Conservation (phyloP, 2,113 vertebrate species). For the Spea multiplicata region DNA sequence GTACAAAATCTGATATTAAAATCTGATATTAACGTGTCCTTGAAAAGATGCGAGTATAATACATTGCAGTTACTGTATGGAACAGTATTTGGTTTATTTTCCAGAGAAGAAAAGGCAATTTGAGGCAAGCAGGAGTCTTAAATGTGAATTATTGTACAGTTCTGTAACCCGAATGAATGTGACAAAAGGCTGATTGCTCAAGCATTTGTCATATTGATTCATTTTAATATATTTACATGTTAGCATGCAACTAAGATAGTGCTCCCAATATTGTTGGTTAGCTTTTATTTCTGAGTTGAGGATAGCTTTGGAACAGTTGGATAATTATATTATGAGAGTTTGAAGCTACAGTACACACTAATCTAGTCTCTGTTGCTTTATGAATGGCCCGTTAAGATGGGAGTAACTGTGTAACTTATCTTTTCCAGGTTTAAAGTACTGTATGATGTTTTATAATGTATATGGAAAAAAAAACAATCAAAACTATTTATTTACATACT, state of each 20-base stretch:
- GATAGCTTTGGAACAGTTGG: conserved; percentile 14
- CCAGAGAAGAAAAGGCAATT: background rate
- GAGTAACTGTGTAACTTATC: conserved; percentile 37
- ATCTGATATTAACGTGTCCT: no score
- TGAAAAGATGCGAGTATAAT: background rate
- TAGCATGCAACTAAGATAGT: conserved; percentile 14
- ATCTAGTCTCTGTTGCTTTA: conserved; percentile 29
- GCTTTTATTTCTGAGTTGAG: conserved; percentile 26
- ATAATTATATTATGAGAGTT: conserved; percentile 35
- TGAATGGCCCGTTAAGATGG: conserved; percentile 36
- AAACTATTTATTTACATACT: conserved; percentile 48
- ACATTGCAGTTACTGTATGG: no score
- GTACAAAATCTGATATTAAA: no score
- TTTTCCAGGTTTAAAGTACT: conserved; percentile 36
- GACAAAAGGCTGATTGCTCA: conserved; percentile 3
- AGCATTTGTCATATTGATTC: conserved; percentile 20
- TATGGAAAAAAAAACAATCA: conserved; percentile 30
- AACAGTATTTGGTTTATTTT: no score
- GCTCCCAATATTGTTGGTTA: background rate
- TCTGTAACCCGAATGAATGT: conserved; percentile 1
- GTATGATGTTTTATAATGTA: conserved; percentile 34
- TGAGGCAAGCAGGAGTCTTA: background rate
- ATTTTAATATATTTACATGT: conserved; percentile 41
- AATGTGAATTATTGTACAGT: conserved; percentile 5
- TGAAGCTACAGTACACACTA: conserved; percentile 19